Evolutionary conservation across 2,888 invertebrate genomes (phyloP), one percentile per base, ranked within the genome.

Genomic region (Liopterus haemorrhoidalis): DNA sequence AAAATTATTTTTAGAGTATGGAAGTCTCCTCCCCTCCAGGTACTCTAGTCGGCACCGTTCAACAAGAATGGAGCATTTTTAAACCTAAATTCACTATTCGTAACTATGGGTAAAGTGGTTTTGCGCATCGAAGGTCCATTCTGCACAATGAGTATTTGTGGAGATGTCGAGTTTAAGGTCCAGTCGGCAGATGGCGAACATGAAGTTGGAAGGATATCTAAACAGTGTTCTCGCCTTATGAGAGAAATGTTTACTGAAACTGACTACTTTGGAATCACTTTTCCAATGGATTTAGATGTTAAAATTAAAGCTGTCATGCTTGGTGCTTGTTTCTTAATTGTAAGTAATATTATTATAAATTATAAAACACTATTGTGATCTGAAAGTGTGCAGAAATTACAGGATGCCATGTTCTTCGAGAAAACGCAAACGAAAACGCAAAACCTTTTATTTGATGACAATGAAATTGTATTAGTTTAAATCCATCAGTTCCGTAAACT

Each of bases 321-420:
- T 12, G 83, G 81, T 39, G 82, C 82, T n/a, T 79, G 82, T 58
- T 78, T 83, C 61, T 69, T 84, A 27, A 80, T 84, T 59, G 84
- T 84, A 68, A 76, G 80, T 74, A n/a, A n/a, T n/a, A n/a, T n/a
- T n/a, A n/a, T n/a, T n/a, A n/a, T n/a, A n/a, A n/a, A n/a, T n/a
- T n/a, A n/a, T n/a, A n/a, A n/a, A n/a, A n/a, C n/a, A n/a, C n/a
- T n/a, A n/a, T n/a, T n/a, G n/a, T n/a, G n/a, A n/a, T n/a, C n/a
- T n/a, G n/a, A n/a, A n/a, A n/a, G n/a, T n/a, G n/a, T n/a, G n/a
- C n/a, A n/a, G n/a, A n/a, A n/a, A n/a, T 72, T 78, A 40, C 70
- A 86, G 86, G 87, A 87, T 69, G 84, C 82, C 58, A 87, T 88
- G 86, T 88, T 84, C 74, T 87, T 87, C 65, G 87, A 88, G 64